Conservation (phyloP, 2,888 invertebrate species). For the Cantharis flavilabris region DNA sequence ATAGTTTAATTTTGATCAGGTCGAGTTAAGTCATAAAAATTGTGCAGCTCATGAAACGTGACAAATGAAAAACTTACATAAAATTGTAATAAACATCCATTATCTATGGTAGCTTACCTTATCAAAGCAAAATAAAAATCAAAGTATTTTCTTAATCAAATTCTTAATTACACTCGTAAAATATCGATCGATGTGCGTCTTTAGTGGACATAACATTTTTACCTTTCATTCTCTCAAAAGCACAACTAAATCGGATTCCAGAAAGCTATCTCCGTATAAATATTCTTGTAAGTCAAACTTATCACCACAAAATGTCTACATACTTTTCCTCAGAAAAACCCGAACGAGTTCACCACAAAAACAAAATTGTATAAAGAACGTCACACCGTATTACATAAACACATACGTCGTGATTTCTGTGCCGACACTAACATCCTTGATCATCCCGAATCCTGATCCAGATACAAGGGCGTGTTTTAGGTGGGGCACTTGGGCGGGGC, state of each 20-base stretch:
- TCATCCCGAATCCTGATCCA: constrained; percentile 38
- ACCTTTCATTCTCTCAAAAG: neutral
- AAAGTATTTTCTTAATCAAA: neutral
- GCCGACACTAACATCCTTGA: constrained; percentile 40
- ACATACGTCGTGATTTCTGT: constrained; percentile 32
- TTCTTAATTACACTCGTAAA: neutral
- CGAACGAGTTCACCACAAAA: neutral
- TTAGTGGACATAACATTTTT: neutral
- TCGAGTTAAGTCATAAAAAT: neutral
- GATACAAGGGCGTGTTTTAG: constrained; percentile 53
- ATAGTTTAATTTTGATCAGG: neutral
- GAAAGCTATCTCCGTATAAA: neutral
- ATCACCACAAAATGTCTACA: neutral
- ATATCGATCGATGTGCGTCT: neutral
- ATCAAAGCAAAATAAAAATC: neutral
- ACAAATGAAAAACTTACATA: neutral
- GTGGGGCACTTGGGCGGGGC: constrained; percentile 67
- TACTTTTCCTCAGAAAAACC: neutral
- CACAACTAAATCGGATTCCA: neutral
- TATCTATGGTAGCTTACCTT: neutral
- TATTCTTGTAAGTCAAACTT: neutral
- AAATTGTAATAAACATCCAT: neutral
- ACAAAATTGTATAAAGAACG: neutral
- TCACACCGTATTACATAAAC: constrained; percentile 5
- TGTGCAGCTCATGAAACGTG: neutral